These are phyloP conservation scores for Steinernema feltiae DNA, from an alignment of 1,140 invertebrate genomes.

Conservation along the genomic window DNA sequence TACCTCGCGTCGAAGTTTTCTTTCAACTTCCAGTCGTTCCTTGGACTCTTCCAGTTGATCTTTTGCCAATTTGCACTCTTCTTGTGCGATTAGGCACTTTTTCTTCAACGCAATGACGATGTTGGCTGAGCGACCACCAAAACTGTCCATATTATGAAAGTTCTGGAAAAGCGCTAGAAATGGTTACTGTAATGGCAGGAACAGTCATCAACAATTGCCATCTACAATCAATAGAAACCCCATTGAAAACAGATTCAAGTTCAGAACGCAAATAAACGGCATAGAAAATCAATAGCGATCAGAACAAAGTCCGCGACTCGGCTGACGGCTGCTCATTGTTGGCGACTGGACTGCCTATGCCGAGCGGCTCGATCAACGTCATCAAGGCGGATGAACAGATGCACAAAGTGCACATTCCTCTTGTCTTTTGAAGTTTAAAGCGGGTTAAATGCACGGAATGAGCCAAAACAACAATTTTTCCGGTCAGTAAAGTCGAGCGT, in stretches of 20 bases:
- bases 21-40: background rate
- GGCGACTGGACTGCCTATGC: background rate
- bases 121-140: background rate
- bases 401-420: too few relatives aligned
- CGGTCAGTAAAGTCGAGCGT: too few relatives aligned
- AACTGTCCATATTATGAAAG: too few relatives aligned
- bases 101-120: background rate
- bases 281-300: background rate
- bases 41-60: background rate
- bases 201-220: background rate
- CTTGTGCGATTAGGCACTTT: background rate
- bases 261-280: too few relatives aligned
- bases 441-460: too few relatives aligned
- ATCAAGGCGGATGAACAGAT: too few relatives aligned
- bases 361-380: too few relatives aligned
- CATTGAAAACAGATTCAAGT: too few relatives aligned
- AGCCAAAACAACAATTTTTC: too few relatives aligned
- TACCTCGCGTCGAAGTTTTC: background rate
- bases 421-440: too few relatives aligned
- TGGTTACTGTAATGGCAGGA: background rate
- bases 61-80: background rate
- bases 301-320: background rate
- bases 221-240: too few relatives aligned
- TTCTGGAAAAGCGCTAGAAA: too few relatives aligned
- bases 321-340: background rate